phyloP scores from a whole-genome alignment of 2,888 invertebrate genomes.

The Drosophila ezoana region DNA sequence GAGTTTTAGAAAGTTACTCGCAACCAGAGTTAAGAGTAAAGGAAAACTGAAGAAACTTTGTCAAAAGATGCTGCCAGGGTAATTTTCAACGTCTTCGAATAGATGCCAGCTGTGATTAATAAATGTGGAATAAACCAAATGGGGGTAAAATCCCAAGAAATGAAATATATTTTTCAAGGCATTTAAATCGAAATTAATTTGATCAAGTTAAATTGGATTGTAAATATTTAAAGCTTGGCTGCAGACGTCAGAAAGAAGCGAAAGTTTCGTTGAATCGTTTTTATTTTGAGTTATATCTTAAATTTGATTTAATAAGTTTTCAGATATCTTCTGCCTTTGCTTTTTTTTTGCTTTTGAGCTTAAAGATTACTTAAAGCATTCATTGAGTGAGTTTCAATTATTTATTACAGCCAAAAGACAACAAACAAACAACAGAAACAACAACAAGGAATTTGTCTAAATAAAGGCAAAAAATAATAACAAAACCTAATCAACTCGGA shows the following conservation, averaged over 20 bases:
- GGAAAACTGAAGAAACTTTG: constrained; percentile 60
- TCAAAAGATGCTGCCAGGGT: constrained; percentile 4
- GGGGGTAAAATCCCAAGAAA: constrained; percentile 5
- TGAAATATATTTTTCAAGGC: constrained; percentile 31
- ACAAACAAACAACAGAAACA: not conserved
- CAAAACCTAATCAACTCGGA: constrained; percentile 64
- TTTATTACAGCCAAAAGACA: not conserved
- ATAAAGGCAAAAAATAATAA: constrained; percentile 12
- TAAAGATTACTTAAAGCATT: no score
- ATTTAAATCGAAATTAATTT: constrained; percentile 20
- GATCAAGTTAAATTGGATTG: constrained; percentile 25
- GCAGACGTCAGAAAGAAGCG: no score
- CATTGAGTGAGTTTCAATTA: no score
- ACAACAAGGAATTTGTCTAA: no score
- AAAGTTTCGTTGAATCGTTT: not conserved
- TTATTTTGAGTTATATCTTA: not conserved
- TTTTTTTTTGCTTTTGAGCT: no score
- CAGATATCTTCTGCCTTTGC: no score
- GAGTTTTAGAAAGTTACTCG: constrained; percentile 37
- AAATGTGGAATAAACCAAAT: constrained; percentile 1
- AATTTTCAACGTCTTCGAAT: constrained; percentile 26
- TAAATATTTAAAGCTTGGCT: constrained; percentile 14
- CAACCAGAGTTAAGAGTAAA: not conserved
- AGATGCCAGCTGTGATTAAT: constrained; percentile 23
- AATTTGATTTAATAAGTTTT: not conserved